Percentiles rank a stretch among this genome's conserved stretches.
These are phyloP conservation scores for Poecile montanus DNA, from an alignment of 2,797 vertebrate genomes.

Conservation along the genomic window DNA sequence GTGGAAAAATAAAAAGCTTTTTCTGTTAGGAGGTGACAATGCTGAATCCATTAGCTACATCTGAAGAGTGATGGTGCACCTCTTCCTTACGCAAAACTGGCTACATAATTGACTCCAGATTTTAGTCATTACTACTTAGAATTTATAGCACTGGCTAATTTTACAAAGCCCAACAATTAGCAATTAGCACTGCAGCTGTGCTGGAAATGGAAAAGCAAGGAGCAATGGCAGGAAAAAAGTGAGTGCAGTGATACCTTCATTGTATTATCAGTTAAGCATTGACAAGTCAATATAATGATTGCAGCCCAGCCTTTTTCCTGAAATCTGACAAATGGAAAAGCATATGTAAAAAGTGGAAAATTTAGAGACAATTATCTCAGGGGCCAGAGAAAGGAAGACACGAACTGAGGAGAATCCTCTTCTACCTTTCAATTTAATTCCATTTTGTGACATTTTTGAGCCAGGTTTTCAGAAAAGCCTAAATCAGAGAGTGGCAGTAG, in stretches of 20 bases:
- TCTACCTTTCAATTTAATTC: not conserved
- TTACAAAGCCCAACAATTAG: not conserved
- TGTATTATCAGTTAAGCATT: not conserved
- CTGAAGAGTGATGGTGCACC: not conserved
- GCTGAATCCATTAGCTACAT: not conserved
- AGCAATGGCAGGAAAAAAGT: not conserved
- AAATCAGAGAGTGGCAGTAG: not conserved
- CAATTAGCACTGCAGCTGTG: not conserved
- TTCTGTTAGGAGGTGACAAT: conserved; percentile 4
- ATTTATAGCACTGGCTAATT: not conserved
- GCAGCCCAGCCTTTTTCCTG: not conserved
- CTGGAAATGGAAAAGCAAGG: not conserved
- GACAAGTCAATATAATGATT: not conserved
- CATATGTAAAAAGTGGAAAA: not conserved
- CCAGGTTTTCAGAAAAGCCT: not conserved
- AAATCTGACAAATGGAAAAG: not conserved
- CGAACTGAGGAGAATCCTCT: not conserved
- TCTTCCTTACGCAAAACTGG: not conserved
- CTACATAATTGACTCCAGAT: conserved; percentile 10
- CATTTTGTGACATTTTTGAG: not conserved
- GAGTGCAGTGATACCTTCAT: not conserved
- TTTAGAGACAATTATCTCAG: not conserved
- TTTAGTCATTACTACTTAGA: not conserved
- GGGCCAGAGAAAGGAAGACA: not conserved
- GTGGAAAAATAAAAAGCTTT: conserved; percentile 28